Base-by-base conservation (phyloP, 1,140 invertebrate genomes). In the Cherax destructor region DNA sequence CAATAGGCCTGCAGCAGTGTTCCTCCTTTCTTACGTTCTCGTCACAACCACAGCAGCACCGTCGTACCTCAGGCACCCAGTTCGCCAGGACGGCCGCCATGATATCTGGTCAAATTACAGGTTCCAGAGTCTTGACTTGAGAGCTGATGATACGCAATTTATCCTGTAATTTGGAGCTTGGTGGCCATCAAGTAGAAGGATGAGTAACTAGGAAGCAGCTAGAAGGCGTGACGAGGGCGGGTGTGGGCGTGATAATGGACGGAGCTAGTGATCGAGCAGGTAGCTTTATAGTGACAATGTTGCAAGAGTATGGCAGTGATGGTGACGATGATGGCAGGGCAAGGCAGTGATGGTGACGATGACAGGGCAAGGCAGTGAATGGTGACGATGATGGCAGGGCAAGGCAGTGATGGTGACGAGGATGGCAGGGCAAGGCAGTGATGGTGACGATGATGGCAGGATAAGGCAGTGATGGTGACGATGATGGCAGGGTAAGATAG, bases 41-140 rank as follows among this genome's bases (percentile, higher is more conserved):
- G 2, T 41, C 30, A 1, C 2, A 41, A 41, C 30, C 30, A 41
- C 30, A 41, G 30, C 30, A 41, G 30, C 30, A 41, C 30, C 47
- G 47, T 49, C 52, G n/a, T 81, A 56, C 13, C 59, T 65, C 61
- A 24, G 9, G 69, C 69, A 24, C 16, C 9, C 69, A 74, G 69
- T 24, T 30, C 69, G 3, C 21, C 69, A 74, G 69, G 59, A n/a
- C 13, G 61, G 59, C 30, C 56, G 56, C 65, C 69, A 4, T 56
- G 69, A 74, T 74, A 74, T 74, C n/a, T 4, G 59, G 41, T 61
- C 81, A 83, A 69, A 83, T 83, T 83, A 83, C 24, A 83, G 81
- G 30, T 18, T 47, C 30, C 56, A 65, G 81, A 11, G 59, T 61
- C 21, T 59, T 50, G 81, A 30, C 30, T 50, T n/a, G 30, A 9